phyloP scores from a whole-genome alignment of 2,797 vertebrate genomes.

The Austrolebias charrua region DNA sequence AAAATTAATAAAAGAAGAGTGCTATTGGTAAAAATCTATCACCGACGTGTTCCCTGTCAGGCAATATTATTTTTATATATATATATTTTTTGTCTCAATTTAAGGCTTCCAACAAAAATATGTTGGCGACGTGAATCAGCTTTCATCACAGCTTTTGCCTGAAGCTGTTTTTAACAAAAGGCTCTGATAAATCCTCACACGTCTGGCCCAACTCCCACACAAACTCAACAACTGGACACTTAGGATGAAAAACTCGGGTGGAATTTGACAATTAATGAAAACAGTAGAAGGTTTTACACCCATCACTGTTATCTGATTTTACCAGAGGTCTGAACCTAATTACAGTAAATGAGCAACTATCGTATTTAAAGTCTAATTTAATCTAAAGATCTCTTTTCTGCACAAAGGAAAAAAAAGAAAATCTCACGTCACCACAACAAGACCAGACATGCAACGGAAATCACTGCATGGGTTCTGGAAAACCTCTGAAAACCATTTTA shows the following conservation, averaged over 20 bases:
- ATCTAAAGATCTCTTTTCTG: no score
- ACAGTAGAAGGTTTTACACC: neutral
- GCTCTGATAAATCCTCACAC: neutral
- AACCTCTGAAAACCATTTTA: neutral
- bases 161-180: constrained; percentile 1
- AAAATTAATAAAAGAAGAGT: no score
- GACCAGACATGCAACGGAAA: neutral
- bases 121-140: neutral
- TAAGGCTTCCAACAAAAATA: neutral
- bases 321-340: no score
- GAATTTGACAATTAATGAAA: neutral
- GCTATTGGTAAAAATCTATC: no score
- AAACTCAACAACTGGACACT: neutral
- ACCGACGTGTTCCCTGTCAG: no score
- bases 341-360: no score
- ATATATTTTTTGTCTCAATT: neutral
- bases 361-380: no score
- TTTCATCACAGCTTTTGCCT: neutral
- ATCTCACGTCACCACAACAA: neutral
- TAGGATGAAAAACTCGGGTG: neutral
- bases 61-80: no score
- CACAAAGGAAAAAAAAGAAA: no score
- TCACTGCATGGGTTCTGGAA: no score
- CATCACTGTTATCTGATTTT: neutral
- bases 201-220: neutral